These are phyloP conservation scores for Ascidia mentula DNA, from an alignment of 23 tunicate genomes.

Conservation along the genomic window DNA sequence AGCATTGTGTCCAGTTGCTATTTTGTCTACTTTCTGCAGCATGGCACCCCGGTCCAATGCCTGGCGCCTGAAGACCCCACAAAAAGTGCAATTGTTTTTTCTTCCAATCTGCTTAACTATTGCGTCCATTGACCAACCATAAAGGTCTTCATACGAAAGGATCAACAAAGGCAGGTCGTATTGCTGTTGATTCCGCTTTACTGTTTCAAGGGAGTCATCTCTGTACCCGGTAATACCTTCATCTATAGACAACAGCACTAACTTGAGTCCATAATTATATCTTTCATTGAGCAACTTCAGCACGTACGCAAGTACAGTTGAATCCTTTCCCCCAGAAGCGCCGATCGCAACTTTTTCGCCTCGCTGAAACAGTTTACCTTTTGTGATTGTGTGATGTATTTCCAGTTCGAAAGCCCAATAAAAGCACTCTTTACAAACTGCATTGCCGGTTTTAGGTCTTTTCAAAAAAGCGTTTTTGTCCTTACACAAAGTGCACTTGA, in stretches of 20 bases:
- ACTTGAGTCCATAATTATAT: constrained; percentile 77
- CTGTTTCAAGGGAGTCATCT: constrained; percentile 96
- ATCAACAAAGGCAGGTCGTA: constrained; percentile 78
- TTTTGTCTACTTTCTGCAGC: constrained; percentile 66
- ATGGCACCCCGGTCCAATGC: constrained; percentile 97
- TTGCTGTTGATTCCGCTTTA: constrained; percentile 76
- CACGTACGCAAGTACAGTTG: constrained; percentile 89
- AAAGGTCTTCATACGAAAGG: constrained; percentile 86
- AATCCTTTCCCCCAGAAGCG: constrained; percentile 98
- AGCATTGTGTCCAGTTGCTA: constrained; percentile 98
- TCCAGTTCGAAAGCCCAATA: constrained; percentile 87
- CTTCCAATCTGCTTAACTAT: constrained; percentile 89
- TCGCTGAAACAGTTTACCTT: constrained; percentile 53
- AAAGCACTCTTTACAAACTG: constrained; percentile 91
- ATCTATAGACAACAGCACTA: constrained; percentile 84
- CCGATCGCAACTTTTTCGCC: constrained; percentile 99
- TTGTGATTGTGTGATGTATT: constrained; percentile 84
- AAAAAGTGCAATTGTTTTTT: constrained; percentile 96
- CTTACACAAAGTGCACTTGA: constrained; percentile 35
- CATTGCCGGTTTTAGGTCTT: constrained; percentile 74
- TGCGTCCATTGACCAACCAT: constrained; percentile 98
- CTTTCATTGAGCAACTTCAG: constrained; percentile 75
- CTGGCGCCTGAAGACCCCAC: constrained; percentile 96
- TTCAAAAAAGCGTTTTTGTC: constrained; percentile 39
- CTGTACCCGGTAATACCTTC: constrained; percentile 98